These are phyloP conservation scores for Cryptoblepharus egeriae DNA, from an alignment of 2,797 vertebrate species.

Conservation along the genomic window DNA sequence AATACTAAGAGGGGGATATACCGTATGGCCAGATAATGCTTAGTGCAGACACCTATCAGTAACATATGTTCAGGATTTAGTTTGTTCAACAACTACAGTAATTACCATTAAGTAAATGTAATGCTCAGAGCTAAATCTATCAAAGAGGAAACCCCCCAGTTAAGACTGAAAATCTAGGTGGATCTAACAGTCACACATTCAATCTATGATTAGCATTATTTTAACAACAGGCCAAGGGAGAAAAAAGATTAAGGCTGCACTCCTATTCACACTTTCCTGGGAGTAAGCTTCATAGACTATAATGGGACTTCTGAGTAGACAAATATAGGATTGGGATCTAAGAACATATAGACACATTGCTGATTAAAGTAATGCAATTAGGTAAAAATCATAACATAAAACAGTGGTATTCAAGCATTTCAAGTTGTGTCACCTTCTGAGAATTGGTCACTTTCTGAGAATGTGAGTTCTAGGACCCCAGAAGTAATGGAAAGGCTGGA, in stretches of 20 bases:
- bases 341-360: no score
- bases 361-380: no score
- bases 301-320: no score
- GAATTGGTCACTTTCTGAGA: no score
- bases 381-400: no score
- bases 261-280: no score
- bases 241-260: background rate
- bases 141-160: background rate
- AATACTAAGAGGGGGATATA: background rate
- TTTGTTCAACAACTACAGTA: slow-evolving; percentile 1
- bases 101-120: background rate
- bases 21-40: slow-evolving; percentile 14
- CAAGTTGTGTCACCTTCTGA: no score
- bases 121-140: background rate
- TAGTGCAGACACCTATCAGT: background rate
- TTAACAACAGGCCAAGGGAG: background rate
- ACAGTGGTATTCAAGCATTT: no score
- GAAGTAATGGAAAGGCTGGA: no score
- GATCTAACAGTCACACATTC: background rate
- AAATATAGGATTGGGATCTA: no score
- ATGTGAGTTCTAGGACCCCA: no score
- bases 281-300: no score
- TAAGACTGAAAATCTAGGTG: slow-evolving; percentile 8
- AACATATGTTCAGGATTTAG: background rate
- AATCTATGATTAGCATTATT: background rate